phyloP scores from a whole-genome alignment of 2,888 invertebrate species.

The Gastrophysa polygoni region DNA sequence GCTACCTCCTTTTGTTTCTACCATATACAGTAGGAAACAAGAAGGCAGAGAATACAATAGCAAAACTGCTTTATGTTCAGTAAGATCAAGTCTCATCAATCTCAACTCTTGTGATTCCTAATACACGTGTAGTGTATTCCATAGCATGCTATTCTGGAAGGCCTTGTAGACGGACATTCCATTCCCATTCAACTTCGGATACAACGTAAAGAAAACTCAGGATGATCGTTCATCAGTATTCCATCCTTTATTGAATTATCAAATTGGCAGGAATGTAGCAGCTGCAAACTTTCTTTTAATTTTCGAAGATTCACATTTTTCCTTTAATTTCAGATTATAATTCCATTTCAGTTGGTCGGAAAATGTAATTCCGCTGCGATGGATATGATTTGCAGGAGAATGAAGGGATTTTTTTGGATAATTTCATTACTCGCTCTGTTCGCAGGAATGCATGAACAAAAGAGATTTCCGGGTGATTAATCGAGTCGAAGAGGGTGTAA shows the following conservation, averaged over 20 bases:
- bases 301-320: slow-evolving; percentile 41
- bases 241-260: slow-evolving; percentile 45
- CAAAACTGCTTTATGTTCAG: too few species aligned
- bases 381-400: slow-evolving; percentile 15
- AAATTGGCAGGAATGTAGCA: slow-evolving; percentile 38
- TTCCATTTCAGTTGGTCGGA: slow-evolving; percentile 27
- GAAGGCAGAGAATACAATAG: too few species aligned
- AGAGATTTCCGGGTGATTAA: not conserved
- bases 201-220: not conserved
- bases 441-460: not conserved
- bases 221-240: slow-evolving; percentile 40
- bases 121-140: too few species aligned
- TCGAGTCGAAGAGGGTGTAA: too few species aligned
- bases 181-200: too few species aligned
- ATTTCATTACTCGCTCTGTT: slow-evolving; percentile 14
- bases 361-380: slow-evolving; percentile 19
- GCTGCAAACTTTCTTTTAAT: slow-evolving; percentile 38
- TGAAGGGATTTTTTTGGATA: slow-evolving; percentile 18
- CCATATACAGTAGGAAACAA: too few species aligned
- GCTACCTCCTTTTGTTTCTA: too few species aligned
- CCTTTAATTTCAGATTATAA: slow-evolving; percentile 39
- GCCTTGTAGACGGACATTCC: too few species aligned
- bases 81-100: too few species aligned
- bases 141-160: too few species aligned
- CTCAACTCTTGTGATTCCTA: too few species aligned